Percentiles rank a stretch among this genome's conserved stretches.
Evolutionary conservation across 2,888 invertebrate genomes (phyloP).

Genomic region (Boloria euphrosyne): DNA sequence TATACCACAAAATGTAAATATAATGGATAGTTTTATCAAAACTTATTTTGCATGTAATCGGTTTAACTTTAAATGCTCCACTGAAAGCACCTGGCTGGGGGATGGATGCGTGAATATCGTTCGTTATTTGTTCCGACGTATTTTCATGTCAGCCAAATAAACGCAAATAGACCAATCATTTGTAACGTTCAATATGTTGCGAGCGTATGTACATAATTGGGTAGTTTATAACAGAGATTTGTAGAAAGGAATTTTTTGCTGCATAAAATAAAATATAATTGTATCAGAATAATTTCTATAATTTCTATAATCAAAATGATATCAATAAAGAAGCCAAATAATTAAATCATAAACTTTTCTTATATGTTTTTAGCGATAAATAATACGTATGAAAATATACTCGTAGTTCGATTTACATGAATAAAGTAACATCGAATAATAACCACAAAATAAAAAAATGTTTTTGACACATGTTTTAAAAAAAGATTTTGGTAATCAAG

Average conservation of each 20-base stretch:
- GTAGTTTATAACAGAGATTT: slow-evolving; percentile 11
- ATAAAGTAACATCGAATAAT: too few relatives aligned
- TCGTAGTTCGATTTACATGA: too few relatives aligned
- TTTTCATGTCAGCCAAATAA: slow-evolving; percentile 52
- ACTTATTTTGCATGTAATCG: slow-evolving; percentile 3
- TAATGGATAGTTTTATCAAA: background rate
- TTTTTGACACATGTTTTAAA: too few relatives aligned
- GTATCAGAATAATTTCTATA: too few relatives aligned
- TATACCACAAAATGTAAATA: background rate
- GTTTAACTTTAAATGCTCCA: slow-evolving; percentile 44
- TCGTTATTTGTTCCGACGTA: slow-evolving; percentile 51
- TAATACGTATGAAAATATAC: too few relatives aligned
- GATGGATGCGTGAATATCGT: slow-evolving; percentile 54
- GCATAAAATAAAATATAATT: too few relatives aligned
- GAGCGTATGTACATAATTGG: slow-evolving; percentile 8
- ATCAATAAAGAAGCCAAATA: too few relatives aligned
- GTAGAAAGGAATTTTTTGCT: background rate
- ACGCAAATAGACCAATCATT: slow-evolving; percentile 44
- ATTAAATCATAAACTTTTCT: too few relatives aligned
- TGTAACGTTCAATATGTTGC: slow-evolving; percentile 32
- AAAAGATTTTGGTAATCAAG: too few relatives aligned
- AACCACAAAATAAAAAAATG: too few relatives aligned
- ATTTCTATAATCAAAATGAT: too few relatives aligned
- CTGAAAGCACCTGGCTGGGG: slow-evolving; percentile 53
- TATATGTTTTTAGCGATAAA: too few relatives aligned